Base-by-base conservation (phyloP, 2,113 vertebrate species). In the Panthera uncia region DNA sequence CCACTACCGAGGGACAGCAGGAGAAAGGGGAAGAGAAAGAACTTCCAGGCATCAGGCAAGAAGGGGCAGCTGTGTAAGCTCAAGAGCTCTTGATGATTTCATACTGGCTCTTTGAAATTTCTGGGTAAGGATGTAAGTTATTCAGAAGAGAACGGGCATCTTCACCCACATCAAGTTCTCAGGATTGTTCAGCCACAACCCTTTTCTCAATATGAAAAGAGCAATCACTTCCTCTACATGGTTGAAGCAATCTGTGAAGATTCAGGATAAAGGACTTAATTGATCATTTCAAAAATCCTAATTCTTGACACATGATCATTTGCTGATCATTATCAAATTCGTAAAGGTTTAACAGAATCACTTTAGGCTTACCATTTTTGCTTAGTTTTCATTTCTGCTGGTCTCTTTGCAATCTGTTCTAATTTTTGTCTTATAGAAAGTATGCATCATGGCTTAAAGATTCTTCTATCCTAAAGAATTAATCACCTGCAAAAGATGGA, bases 211-310 rank as follows among this genome's bases (percentile, higher is more conserved):
- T 73, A 29, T 55, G 27, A 63, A 52, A 84, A 93, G 45, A 82
- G 21, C 2, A 10, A 71, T 50, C 38, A 50, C 38, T 80, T 45
- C 76, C 7, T 4, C 27, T 66, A 25, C 15, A 31, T 27, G 66
- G 86, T 3, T 63, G 82, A 89, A 89, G 4, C n/a, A 27, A 76
- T 25, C 23, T 7, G 14, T 7, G 63, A 41, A 85, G n/a, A 96
- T 50, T 86, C 73, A 78, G 74, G 31, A 74, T 36, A 66, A 19
- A 63, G 19, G 36, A 82, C 66, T 81, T 55, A 61, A 66, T 5
- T 25, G 38, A 89, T 87, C 38, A 71, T 86, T 84, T 92, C 12
- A n/a, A 97, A 95, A 92, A n/a, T 76, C 7, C 23, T 57, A 80
- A 79, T 73, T 87, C 89, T 94, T 87, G 27, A 73, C 41, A 80